phyloP scores from a whole-genome alignment of 2,113 vertebrate genomes.

The Triplophysa siluroides region DNA sequence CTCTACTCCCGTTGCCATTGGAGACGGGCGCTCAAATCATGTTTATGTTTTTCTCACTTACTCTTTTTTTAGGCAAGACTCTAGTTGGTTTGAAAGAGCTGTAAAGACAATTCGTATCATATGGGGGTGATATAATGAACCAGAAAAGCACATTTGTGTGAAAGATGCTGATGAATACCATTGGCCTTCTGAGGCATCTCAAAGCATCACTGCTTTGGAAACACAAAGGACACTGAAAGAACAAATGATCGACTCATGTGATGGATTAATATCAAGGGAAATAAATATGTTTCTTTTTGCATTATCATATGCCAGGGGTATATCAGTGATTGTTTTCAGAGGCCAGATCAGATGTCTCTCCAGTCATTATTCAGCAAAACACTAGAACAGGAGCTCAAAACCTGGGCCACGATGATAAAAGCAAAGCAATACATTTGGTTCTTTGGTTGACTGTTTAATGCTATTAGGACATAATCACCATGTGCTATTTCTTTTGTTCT shows the following conservation, averaged over 20 bases:
- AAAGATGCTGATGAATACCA: constrained; percentile 26
- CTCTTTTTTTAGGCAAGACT: background rate
- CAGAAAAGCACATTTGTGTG: background rate
- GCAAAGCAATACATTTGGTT: constrained; percentile 9
- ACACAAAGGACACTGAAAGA: constrained; percentile 34
- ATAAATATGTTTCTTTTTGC: background rate
- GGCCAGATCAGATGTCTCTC: background rate
- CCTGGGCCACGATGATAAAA: constrained; percentile 15
- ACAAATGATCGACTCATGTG: constrained; percentile 1
- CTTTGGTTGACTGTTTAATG: constrained; percentile 1
- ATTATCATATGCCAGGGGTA: background rate
- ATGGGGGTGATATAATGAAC: background rate
- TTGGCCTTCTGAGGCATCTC: constrained; percentile 12
- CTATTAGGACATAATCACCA: constrained; percentile 8
- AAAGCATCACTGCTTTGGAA: constrained; percentile 9
- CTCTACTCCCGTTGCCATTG: constrained; percentile 48
- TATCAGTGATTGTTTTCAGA: background rate
- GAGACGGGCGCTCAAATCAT: constrained; percentile 47
- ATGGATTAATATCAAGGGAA: background rate
- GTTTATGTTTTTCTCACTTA: constrained; percentile 52
- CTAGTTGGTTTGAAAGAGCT: background rate
- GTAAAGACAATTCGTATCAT: background rate
- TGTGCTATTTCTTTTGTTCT: constrained; percentile 9
- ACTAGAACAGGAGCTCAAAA: background rate
- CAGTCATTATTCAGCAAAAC: constrained; percentile 8